These are phyloP conservation scores for Yponomeuta plumbellus DNA, from an alignment of 2,888 invertebrate species.

Conservation along the genomic window DNA sequence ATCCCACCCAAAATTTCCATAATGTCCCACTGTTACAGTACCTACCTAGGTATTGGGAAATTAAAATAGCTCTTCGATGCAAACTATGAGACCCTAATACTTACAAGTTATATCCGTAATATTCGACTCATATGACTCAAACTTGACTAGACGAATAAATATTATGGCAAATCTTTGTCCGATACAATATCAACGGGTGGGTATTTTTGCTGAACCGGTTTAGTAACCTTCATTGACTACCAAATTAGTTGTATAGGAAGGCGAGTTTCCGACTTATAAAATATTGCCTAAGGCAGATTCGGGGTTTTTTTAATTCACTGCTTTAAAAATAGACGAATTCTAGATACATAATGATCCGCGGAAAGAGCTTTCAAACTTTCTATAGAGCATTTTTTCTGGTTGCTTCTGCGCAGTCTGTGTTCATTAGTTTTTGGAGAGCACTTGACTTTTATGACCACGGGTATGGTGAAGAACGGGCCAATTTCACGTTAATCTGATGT, in stretches of 20 bases:
- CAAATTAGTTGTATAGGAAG: background rate
- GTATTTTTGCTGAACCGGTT: background rate
- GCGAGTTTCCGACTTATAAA: background rate
- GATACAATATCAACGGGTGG: background rate
- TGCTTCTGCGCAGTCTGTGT: too few relatives aligned
- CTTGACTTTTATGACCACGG: too few relatives aligned
- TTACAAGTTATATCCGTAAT: background rate
- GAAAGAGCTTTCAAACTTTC: too few relatives aligned
- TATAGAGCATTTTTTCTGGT: too few relatives aligned
- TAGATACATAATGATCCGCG: too few relatives aligned
- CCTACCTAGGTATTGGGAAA: too few relatives aligned
- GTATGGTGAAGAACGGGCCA: background rate
- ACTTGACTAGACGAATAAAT: background rate
- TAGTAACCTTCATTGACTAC: background rate
- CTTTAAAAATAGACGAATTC: too few relatives aligned
- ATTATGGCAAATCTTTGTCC: background rate
- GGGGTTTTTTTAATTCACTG: background rate
- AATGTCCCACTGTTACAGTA: too few relatives aligned
- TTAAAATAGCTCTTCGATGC: background rate
- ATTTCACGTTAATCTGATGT: constrained; percentile 7
- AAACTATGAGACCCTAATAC: background rate
- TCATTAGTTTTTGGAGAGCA: too few relatives aligned
- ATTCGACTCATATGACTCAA: background rate
- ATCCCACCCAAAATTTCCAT: too few relatives aligned
- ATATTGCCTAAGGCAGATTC: background rate